Percentiles rank a stretch among this genome's conserved stretches.
These are phyloP conservation scores for Montipora sp. DNA, from an alignment of 64 coral and sea anemone genomes.

Conservation along the genomic window DNA sequence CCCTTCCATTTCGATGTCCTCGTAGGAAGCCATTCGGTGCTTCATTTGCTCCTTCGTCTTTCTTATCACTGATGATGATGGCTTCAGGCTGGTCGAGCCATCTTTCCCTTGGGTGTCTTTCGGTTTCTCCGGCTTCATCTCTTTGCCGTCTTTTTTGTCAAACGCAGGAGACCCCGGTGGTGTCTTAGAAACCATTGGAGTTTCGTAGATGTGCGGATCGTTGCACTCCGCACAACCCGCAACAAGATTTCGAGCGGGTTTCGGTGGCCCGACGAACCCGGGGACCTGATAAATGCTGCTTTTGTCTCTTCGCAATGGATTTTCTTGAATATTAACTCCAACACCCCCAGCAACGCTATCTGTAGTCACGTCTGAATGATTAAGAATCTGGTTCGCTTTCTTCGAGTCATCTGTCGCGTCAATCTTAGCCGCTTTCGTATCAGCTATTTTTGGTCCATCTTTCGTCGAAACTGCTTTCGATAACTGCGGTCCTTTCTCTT, in stretches of 20 bases:
- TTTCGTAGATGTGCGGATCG: constrained; percentile 86
- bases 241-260: constrained; percentile 46
- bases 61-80: constrained; percentile 45
- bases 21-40: constrained; percentile 85
- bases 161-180: constrained; percentile 58
- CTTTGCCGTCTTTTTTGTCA: constrained; percentile 50
- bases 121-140: constrained; percentile 54
- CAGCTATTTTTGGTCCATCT: neutral
- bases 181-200: constrained; percentile 64
- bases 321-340: constrained; percentile 85
- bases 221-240: constrained; percentile 82
- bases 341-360: constrained; percentile 24
- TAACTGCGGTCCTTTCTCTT: neutral
- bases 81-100: constrained; percentile 54
- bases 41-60: constrained; percentile 41
- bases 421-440: constrained; percentile 18
- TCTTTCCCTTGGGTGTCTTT: constrained; percentile 58
- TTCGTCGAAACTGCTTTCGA: neutral
- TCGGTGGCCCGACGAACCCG: constrained; percentile 28
- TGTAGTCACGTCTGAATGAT: constrained; percentile 47
- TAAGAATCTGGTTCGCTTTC: constrained; percentile 66
- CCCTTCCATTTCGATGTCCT: constrained; percentile 72
- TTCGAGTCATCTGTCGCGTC: constrained; percentile 42
- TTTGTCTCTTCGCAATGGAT: constrained; percentile 80
- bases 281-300: constrained; percentile 63